Percentiles rank a stretch among this genome's conserved stretches.
Evolutionary conservation across 2,888 invertebrate species (phyloP).

Genomic region (Drosophila meridiana): DNA sequence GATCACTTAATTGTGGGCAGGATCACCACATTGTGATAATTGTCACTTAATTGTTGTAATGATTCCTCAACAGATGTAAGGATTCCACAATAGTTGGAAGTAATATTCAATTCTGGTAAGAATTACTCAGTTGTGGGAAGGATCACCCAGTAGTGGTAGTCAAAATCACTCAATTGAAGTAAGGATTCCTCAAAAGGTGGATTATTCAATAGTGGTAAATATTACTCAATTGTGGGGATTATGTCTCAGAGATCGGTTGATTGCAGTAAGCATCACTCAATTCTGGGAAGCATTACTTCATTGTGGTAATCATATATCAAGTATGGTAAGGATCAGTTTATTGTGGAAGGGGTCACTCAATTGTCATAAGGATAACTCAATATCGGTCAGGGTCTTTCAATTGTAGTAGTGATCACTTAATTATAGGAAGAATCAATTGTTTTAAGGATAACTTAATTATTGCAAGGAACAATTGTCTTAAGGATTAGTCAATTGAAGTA

Average conservation of each 20-base stretch:
- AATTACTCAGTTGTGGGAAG: too few relatives aligned
- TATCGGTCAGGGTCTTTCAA: conserved; percentile 81
- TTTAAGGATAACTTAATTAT: conserved; percentile 48
- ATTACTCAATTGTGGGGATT: conserved; percentile 83
- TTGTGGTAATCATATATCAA: conserved; percentile 83
- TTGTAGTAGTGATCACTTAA: conserved; percentile 45
- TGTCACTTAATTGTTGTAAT: too few relatives aligned
- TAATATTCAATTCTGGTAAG: too few relatives aligned
- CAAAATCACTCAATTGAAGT: too few relatives aligned
- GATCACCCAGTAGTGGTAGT: too few relatives aligned
- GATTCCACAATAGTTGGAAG: too few relatives aligned
- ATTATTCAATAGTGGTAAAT: conserved; percentile 84
- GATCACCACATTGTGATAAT: too few relatives aligned
- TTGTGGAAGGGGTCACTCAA: conserved; percentile 84
- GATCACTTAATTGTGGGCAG: conserved; percentile 85
- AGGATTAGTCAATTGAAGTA: conserved; percentile 85
- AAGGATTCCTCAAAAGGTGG: conserved; percentile 77
- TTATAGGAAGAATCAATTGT: conserved; percentile 84
- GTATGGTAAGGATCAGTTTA: conserved; percentile 85
- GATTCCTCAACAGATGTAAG: conserved; percentile 58
- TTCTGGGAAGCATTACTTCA: conserved; percentile 83
- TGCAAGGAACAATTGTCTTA: too few relatives aligned
- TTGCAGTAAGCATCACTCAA: conserved; percentile 59
- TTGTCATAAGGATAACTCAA: conserved; percentile 59
- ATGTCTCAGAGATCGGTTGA: too few relatives aligned